Base-by-base conservation (phyloP, 2,888 invertebrate species). In the Nipponacmea schrenckii region DNA sequence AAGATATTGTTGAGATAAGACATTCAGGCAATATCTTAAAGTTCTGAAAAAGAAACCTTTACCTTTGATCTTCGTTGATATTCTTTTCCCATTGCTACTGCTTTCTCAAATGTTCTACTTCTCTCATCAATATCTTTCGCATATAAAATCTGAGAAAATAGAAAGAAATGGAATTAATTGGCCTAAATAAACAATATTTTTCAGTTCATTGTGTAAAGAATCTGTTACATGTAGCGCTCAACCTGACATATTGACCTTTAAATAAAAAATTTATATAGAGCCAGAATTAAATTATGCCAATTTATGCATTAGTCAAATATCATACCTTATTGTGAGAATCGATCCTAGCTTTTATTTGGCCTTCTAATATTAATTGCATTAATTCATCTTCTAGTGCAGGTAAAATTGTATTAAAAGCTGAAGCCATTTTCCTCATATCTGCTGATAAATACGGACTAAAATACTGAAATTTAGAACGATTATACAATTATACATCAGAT, bases 91-190 rank as follows among this genome's bases (percentile, higher is more conserved):
- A 97, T 94, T 46, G 92, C 92, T 78, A 97, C 90, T 80, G 96
- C 95, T 84, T 94, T 94, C 87, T 97, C 96, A 91, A 97, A 98
- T 0, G 97, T 97, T 75, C 94, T 94, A 88, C 95, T 96, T 78
- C 98, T 92, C 88, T 97, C 96, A 91, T 98, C 97, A 64, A 96
- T 94, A 91, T 97, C 97, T 90, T 97, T 97, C 81, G 97, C 97
- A 90, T 95, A 97, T 75, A 98, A 90, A 88, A 98, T 96, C 91
- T 92, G 80, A 80, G 75, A 17, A 67, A 45, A 71, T 1, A 39
- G 39, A 39, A 8, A 7, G 8, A 39, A 39, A 10, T 39, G 39
- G 39, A 39, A 39, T 39, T 5, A 39, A 39, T 5, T 4, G n/a
- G n/a, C n/a, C n/a, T n/a, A n/a, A n/a, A n/a, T n/a, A n/a, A n/a